Conservation (phyloP, 2,113 vertebrate species). For the Microcebus ravelobensis region DNA sequence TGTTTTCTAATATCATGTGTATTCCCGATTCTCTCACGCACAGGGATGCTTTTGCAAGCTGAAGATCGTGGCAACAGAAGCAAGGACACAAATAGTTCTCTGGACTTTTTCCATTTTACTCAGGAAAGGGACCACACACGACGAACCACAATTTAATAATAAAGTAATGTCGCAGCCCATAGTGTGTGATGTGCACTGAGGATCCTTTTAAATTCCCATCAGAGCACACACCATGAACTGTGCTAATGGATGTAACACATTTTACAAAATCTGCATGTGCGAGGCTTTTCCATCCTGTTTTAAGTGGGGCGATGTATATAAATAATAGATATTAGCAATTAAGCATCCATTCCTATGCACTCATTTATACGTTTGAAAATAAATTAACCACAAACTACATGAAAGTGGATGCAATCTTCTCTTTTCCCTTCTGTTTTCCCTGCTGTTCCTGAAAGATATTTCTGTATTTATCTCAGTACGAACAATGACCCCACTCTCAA, state of each 20-base stretch:
- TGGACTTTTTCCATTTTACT: constrained; percentile 71
- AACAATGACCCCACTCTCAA: constrained; percentile 82
- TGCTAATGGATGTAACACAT: constrained; percentile 86
- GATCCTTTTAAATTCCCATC: constrained; percentile 89
- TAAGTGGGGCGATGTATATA: constrained; percentile 85
- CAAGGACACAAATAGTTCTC: constrained; percentile 36
- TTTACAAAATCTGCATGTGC: constrained; percentile 86
- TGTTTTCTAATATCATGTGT: constrained; percentile 75
- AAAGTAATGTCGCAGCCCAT: constrained; percentile 81
- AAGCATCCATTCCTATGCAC: constrained; percentile 85
- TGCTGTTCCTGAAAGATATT: constrained; percentile 79
- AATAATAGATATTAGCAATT: constrained; percentile 90
- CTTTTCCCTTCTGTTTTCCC: constrained; percentile 82
- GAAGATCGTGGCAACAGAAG: constrained; percentile 59
- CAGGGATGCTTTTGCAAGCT: constrained; percentile 73
- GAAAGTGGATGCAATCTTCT: constrained; percentile 80
- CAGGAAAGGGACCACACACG: constrained; percentile 72
- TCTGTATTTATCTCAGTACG: constrained; percentile 81
- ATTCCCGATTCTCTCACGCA: constrained; percentile 65
- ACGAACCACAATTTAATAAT: constrained; percentile 83
- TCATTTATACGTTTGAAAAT: constrained; percentile 87
- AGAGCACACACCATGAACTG: constrained; percentile 88
- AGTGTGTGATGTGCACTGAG: constrained; percentile 82
- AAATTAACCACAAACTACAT: constrained; percentile 85
- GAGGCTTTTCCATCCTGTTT: constrained; percentile 83